These are phyloP conservation scores for Eupithecia subumbrata DNA, from an alignment of 2,888 invertebrate species.

Conservation along the genomic window DNA sequence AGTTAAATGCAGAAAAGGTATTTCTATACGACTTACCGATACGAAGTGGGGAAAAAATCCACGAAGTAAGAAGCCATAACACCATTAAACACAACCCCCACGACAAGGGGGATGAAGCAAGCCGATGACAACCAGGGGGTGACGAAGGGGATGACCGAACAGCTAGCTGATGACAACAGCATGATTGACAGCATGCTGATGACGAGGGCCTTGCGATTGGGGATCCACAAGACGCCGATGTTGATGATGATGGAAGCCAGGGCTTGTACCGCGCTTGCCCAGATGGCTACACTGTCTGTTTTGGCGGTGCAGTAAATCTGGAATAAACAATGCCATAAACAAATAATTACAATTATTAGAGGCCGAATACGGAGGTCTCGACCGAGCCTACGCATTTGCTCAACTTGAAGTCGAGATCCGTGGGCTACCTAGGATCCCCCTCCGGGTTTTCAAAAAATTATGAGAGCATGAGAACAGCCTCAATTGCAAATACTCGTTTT, in stretches of 20 bases:
- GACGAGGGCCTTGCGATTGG: conserved; percentile 48
- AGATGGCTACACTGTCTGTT: conserved; percentile 27
- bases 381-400: too few species aligned
- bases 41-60: conserved; percentile 72
- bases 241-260: conserved; percentile 45
- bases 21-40: conserved; percentile 56
- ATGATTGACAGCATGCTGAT: conserved; percentile 44
- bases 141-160: conserved; percentile 44
- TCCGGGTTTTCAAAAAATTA: too few species aligned
- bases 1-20: neutral
- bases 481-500: too few species aligned
- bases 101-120: conserved; percentile 66
- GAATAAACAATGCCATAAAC: neutral
- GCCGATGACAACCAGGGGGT: conserved; percentile 42
- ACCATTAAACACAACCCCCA: conserved; percentile 60
- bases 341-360: neutral
- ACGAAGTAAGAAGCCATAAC: conserved; percentile 72
- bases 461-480: too few species aligned
- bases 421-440: too few species aligned
- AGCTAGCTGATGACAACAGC: conserved; percentile 41
- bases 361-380: neutral
- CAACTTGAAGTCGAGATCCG: too few species aligned
- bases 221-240: conserved; percentile 44
- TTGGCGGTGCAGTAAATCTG: conserved; percentile 22
- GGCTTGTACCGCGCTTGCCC: conserved; percentile 43